Base-by-base conservation (phyloP, 2,113 vertebrate genomes). In the Paedocypris sp. region DNA sequence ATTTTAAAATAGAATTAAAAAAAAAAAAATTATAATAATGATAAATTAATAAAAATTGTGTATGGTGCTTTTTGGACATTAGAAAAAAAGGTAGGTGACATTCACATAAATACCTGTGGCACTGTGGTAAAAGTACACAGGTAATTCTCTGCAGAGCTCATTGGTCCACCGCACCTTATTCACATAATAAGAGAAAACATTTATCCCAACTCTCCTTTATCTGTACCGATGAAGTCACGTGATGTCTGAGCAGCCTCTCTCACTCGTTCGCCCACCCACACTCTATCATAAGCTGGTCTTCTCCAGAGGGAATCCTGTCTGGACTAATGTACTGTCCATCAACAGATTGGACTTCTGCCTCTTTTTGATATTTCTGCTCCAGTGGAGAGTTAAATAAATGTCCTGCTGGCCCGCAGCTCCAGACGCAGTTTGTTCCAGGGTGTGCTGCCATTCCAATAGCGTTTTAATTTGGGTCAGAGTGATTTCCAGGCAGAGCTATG, bases 331-430 rank as follows among this genome's bases (percentile, higher is more conserved):
- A 75, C 77, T 74, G 77, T 77, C 75, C 73, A 67, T 64, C 72
- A 66, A 75, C 72, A 71, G 74, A 68, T 71, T 60, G 29, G 53
- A 70, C 73, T 68, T 79, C 78, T 74, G 73, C 77, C 74, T 73
- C 64, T 65, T 67, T 67, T 59, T 73, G 70, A 77, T 76, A 76
- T 81, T 82, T 83, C 82, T 83, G 79, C 83, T 82, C 72, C 75
- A 79, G 66, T 78, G 73, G 72, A 78, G 66, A 57, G 77, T 79
- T 80, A 79, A 85, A 82, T 80, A 85, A 80, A 82, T 69, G 70
- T 71, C 71, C 58, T 46, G 60, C 62, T 64, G 66, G 64, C 66
- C 62, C 51, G n/a, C 57, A 51, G 67, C 16, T 19, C 39, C 20
- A 18, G 12, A 22, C 53, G 52, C 51, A 26, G 33, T 41, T 65